A percentile compares a stretch with the other conserved stretches of the same genome.
Conservation (phyloP, 2,113 vertebrate species). For the Chauna torquata region DNA sequence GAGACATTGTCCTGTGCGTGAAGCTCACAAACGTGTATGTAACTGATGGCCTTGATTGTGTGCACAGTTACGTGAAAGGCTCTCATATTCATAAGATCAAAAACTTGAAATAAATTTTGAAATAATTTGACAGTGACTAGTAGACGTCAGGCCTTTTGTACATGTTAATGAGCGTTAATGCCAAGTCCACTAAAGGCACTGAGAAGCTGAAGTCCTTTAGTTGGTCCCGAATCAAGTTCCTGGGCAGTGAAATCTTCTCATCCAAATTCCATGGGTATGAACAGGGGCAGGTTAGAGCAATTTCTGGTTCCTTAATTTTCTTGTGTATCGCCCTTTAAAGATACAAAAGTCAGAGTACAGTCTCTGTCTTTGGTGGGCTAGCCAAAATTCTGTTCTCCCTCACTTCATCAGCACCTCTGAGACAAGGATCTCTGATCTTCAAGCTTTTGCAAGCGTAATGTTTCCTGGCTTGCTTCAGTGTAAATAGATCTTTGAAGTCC, state of each 20-base stretch:
- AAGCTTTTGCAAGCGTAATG: not conserved
- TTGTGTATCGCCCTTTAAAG: not conserved
- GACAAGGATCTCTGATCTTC: not conserved
- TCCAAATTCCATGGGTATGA: not conserved
- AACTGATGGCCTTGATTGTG: not conserved
- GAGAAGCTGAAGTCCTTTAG: not conserved
- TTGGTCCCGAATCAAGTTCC: not conserved
- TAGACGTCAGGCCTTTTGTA: not conserved
- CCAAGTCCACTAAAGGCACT: not conserved
- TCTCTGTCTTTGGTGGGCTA: not conserved
- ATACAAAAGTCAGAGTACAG: not conserved
- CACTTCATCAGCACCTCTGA: not conserved
- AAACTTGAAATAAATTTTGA: not conserved
- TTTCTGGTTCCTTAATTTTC: not conserved
- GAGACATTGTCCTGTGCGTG: accelerated
- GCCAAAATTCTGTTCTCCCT: not conserved
- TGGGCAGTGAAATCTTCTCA: not conserved
- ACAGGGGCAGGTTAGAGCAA: not conserved
- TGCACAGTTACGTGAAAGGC: not conserved
- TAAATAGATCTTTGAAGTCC: not conserved
- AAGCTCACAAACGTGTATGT: not conserved
- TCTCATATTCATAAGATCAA: not conserved
- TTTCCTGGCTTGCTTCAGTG: not conserved
- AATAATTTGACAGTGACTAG: not conserved
- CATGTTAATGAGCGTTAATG: not conserved